phyloP scores from a whole-genome alignment of 2,888 invertebrate species.

The Lochmaea crataegi region DNA sequence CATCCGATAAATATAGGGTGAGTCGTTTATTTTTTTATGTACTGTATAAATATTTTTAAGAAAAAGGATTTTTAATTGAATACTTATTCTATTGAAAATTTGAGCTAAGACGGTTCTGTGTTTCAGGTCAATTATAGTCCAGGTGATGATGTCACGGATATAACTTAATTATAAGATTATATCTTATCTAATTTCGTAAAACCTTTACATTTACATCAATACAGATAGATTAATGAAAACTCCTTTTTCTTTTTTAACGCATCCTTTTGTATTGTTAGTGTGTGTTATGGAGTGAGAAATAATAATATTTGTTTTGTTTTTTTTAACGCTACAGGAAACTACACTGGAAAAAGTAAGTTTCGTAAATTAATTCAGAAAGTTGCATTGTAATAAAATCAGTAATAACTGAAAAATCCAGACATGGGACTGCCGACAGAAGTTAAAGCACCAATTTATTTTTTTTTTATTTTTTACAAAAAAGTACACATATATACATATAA shows the following conservation, averaged over 20 bases:
- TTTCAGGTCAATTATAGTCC: neutral
- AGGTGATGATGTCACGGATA: neutral
- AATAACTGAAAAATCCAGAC: too few species aligned
- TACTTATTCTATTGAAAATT: neutral
- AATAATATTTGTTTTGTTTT: constrained; percentile 44
- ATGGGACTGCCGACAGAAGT: too few species aligned
- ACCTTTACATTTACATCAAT: neutral
- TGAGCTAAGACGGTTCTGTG: neutral
- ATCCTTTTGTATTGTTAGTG: constrained; percentile 17
- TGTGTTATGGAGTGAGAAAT: constrained; percentile 30
- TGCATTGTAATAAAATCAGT: constrained; percentile 30
- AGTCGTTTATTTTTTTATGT: constrained; percentile 56
- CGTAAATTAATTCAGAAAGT: constrained; percentile 11
- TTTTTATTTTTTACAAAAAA: too few species aligned
- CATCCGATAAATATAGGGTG: constrained; percentile 75
- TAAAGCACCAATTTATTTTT: too few species aligned
- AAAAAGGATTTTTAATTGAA: constrained; percentile 20
- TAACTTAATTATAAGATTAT: neutral
- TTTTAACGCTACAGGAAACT: constrained; percentile 78
- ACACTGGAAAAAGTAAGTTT: constrained; percentile 95
- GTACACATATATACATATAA: too few species aligned
- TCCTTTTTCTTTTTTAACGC: constrained; percentile 25
- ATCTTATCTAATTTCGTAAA: neutral
- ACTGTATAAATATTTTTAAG: neutral
- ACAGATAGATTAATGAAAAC: neutral